A percentile compares a stretch with the other conserved stretches of the same genome.
These are phyloP conservation scores for Acrobasis suavella DNA, from an alignment of 2,888 invertebrate genomes.

Conservation along the genomic window DNA sequence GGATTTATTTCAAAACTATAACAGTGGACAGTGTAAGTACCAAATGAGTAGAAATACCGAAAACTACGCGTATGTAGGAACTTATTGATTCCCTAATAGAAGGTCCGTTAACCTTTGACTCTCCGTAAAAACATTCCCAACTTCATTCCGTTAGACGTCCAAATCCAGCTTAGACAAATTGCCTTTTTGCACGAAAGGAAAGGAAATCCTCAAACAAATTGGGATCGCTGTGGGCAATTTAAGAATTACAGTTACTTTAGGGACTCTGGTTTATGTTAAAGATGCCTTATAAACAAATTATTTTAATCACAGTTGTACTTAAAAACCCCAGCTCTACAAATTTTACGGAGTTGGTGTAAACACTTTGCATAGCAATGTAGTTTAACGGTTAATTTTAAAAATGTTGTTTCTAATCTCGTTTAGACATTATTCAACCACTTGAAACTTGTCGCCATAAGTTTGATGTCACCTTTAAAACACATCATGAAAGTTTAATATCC, in stretches of 20 bases:
- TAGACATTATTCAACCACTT: too few species aligned
- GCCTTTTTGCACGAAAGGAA: slow-evolving; percentile 9
- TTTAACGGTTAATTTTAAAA: background rate
- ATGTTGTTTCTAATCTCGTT: too few species aligned
- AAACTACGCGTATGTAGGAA: too few species aligned
- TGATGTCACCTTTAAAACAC: too few species aligned
- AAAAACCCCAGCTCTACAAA: background rate
- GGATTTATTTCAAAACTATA: too few species aligned
- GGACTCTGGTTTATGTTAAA: background rate
- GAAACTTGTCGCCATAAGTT: too few species aligned
- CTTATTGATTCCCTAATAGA: too few species aligned
- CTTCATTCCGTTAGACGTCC: background rate
- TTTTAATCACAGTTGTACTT: background rate
- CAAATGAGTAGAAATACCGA: too few species aligned
- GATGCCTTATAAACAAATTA: background rate
- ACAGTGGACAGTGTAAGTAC: too few species aligned
- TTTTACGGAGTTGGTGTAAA: background rate
- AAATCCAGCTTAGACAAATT: slow-evolving; percentile 8
- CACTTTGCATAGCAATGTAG: background rate
- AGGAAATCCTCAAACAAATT: background rate
- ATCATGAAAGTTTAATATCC: too few species aligned
- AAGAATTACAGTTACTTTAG: background rate
- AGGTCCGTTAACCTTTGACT: slow-evolving; percentile 6
- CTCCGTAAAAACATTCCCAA: slow-evolving; percentile 1
- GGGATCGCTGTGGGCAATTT: background rate